Evolutionary conservation across 2,888 invertebrate species (phyloP).

Genomic region (Pseudolycoriella hygida): DNA sequence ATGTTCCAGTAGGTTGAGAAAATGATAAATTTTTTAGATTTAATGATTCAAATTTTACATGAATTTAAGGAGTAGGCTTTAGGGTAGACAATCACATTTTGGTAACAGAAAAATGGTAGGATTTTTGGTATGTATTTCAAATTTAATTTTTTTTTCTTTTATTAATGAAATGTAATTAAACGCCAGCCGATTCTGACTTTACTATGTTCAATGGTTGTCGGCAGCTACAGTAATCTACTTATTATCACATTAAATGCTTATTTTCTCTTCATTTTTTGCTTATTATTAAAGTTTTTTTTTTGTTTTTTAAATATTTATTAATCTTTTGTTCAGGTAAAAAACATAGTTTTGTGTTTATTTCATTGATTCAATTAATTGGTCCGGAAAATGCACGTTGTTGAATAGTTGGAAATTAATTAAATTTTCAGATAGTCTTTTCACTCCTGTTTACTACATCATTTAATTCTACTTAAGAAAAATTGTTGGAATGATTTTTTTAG

Average conservation of each 20-base stretch:
- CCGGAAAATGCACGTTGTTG: background rate
- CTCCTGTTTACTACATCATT: too few relatives aligned
- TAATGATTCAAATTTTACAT: too few relatives aligned
- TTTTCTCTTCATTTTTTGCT: slow-evolving; percentile 10
- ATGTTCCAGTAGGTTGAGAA: too few relatives aligned
- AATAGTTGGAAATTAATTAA: too few relatives aligned
- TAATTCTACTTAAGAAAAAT: too few relatives aligned
- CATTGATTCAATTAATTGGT: background rate
- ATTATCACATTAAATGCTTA: slow-evolving; percentile 14
- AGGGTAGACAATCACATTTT: too few relatives aligned
- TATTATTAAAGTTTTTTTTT: slow-evolving; percentile 1
- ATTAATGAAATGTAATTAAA: background rate
- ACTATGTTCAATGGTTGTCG: background rate
- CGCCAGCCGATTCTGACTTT: background rate
- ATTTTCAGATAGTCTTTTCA: too few relatives aligned
- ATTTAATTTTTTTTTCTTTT: background rate
- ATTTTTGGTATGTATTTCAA: too few relatives aligned
- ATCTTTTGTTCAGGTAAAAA: background rate
- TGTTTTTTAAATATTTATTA: background rate
- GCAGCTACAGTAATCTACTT: slow-evolving; percentile 9
- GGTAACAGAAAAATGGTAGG: too few relatives aligned
- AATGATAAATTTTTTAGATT: too few relatives aligned
- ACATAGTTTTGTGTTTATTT: background rate
- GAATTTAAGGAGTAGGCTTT: too few relatives aligned
- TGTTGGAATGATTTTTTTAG: too few relatives aligned